These are phyloP conservation scores for Drosophila ohnishii DNA, from an alignment of 1,140 invertebrate genomes.

Conservation along the genomic window DNA sequence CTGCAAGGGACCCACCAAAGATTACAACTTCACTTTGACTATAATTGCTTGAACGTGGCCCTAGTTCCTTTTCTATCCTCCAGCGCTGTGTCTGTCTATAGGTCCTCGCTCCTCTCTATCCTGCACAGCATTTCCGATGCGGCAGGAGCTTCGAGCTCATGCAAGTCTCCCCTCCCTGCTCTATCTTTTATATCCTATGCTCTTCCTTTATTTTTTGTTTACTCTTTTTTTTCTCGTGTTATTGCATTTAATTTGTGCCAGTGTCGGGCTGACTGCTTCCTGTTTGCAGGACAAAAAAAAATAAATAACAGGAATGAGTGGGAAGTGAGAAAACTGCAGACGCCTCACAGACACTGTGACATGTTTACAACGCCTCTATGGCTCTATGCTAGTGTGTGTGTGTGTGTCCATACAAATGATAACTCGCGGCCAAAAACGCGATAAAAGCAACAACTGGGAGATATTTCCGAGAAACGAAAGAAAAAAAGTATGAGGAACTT, in stretches of 20 bases:
- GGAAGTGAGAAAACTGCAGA: conserved; percentile 47
- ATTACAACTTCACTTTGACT: conserved; percentile 76
- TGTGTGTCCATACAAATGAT: conserved; percentile 58
- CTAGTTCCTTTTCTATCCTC: conserved; percentile 31
- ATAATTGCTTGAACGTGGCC: conserved; percentile 76
- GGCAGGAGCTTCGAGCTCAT: conserved; percentile 33
- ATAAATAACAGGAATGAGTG: conserved; percentile 8
- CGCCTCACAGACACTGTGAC: conserved; percentile 61
- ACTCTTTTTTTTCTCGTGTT: conserved; percentile 50
- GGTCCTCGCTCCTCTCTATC: conserved; percentile 18
- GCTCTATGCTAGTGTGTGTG: conserved; percentile 21
- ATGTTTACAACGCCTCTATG: conserved; percentile 44
- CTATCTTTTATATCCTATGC: conserved; percentile 22
- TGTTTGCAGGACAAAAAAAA: conserved; percentile 39
- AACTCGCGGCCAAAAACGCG: conserved; percentile 74
- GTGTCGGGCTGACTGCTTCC: conserved; percentile 50
- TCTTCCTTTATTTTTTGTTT: conserved; percentile 50
- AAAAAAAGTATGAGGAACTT: conserved; percentile 13
- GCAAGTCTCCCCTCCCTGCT: conserved; percentile 20
- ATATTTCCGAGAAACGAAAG: conserved; percentile 51
- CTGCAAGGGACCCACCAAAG: conserved; percentile 49
- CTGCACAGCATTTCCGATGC: conserved; percentile 49
- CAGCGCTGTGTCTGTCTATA: conserved; percentile 9
- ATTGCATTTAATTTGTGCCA: conserved; percentile 78
- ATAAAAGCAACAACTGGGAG: conserved; percentile 48